Evolutionary conservation across 2,888 invertebrate species (phyloP).

Genomic region (Drosophila emarginata): DNA sequence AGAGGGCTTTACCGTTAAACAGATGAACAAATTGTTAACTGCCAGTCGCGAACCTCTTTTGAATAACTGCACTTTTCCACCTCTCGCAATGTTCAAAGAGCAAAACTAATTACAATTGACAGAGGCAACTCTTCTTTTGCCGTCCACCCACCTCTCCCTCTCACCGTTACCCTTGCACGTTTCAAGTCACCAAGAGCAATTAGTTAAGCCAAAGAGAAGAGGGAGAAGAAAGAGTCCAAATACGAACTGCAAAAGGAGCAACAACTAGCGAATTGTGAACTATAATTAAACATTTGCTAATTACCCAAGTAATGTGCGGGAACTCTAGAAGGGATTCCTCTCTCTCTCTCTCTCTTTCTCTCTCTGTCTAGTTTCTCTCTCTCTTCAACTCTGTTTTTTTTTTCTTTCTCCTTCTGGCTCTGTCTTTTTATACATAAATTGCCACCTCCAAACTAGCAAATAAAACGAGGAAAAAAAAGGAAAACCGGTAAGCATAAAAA

Average conservation of each 20-base stretch:
- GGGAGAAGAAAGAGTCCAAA: slow-evolving; percentile 25
- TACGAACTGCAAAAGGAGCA: slow-evolving; percentile 40
- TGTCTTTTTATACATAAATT: slow-evolving; percentile 56
- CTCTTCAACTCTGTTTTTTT: neutral
- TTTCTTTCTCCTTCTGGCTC: neutral
- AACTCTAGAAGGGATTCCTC: slow-evolving; percentile 7
- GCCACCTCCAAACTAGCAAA: slow-evolving; percentile 58
- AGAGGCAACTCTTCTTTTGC: slow-evolving; percentile 56
- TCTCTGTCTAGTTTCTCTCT: neutral
- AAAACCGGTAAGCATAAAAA: slow-evolving; percentile 26
- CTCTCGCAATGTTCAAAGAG: slow-evolving; percentile 64
- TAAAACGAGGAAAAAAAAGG: slow-evolving; percentile 9
- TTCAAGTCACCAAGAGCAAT: slow-evolving; percentile 57
- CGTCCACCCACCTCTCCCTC: slow-evolving; percentile 31
- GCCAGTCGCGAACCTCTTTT: slow-evolving; percentile 16
- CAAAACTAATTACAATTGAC: slow-evolving; percentile 79
- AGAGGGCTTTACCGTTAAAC: slow-evolving; percentile 40
- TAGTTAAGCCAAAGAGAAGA: slow-evolving; percentile 72
- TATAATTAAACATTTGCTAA: slow-evolving; percentile 80
- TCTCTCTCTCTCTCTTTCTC: neutral
- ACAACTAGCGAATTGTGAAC: slow-evolving; percentile 56
- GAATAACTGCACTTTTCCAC: slow-evolving; percentile 43
- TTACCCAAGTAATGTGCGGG: slow-evolving; percentile 59
- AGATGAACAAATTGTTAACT: neutral
- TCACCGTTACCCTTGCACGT: slow-evolving; percentile 4